These are phyloP conservation scores for Chymomyza amoena DNA, from an alignment of 2,888 invertebrate genomes.

Conservation along the genomic window DNA sequence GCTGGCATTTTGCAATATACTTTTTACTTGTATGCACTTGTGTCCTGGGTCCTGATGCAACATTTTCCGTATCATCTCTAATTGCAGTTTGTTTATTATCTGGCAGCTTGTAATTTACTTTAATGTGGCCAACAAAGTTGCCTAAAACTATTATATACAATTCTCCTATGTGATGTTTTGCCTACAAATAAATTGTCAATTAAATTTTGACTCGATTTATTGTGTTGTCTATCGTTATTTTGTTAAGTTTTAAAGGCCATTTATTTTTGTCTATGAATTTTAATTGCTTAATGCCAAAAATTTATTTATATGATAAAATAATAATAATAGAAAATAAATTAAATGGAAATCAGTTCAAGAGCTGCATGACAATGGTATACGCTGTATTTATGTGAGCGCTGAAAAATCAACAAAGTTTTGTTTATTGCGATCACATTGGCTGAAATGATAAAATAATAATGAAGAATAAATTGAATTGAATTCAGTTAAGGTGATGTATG, in stretches of 20 bases:
- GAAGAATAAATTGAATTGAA: no score
- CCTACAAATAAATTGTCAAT: conserved; percentile 32
- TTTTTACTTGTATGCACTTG: conserved; percentile 31
- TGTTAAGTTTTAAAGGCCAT: background rate
- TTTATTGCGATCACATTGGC: no score
- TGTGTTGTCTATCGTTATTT: background rate
- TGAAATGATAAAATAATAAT: no score
- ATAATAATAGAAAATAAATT: no score
- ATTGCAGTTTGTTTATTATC: conserved; percentile 37
- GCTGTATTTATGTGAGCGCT: no score
- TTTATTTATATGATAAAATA: background rate
- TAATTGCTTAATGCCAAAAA: background rate
- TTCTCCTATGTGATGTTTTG: background rate
- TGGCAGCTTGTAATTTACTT: conserved; percentile 27
- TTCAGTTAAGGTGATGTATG: no score
- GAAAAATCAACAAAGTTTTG: no score
- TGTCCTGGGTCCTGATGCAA: conserved; percentile 27
- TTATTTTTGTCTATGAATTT: background rate
- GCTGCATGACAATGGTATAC: no score
- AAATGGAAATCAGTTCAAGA: no score
- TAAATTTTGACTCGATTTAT: conserved; percentile 39
- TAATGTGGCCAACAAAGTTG: conserved; percentile 7
- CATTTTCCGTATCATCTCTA: conserved; percentile 42
- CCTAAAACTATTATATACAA: background rate
- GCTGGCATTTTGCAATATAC: conserved; percentile 28